Conservation (phyloP, 2,797 vertebrate species). For the Enteromius paludinosus region DNA sequence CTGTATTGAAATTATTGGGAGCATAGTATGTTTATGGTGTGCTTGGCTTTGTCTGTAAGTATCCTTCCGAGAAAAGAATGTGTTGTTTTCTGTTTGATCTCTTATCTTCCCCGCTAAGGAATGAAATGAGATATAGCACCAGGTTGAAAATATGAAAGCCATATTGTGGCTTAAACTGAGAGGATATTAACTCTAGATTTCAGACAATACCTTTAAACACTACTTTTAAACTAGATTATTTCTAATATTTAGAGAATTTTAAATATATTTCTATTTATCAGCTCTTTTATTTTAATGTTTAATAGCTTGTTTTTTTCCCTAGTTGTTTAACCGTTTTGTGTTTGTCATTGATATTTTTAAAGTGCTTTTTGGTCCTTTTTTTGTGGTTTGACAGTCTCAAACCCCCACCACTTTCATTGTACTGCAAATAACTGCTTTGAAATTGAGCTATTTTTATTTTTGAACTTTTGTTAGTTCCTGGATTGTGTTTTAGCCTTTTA, state of each 20-base stretch:
- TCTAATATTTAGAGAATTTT: neutral
- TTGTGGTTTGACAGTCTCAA: neutral
- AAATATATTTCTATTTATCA: neutral
- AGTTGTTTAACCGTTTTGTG: neutral
- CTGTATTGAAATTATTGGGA: slow-evolving; percentile 48
- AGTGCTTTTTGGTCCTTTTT: neutral
- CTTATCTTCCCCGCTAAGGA: slow-evolving; percentile 29
- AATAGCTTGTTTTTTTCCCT: neutral
- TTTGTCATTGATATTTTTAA: neutral
- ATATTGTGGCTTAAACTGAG: slow-evolving; percentile 18
- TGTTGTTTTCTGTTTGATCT: slow-evolving; percentile 51
- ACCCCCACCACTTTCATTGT: neutral
- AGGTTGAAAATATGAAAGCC: slow-evolving; percentile 33
- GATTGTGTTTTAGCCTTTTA: slow-evolving; percentile 15
- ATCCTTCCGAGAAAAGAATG: slow-evolving; percentile 44
- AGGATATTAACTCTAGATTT: slow-evolving; percentile 27
- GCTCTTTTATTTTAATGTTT: neutral
- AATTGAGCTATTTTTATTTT: slow-evolving; percentile 14
- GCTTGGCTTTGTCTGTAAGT: slow-evolving; percentile 42
- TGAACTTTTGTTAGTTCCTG: slow-evolving; percentile 9
- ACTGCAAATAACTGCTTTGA: neutral
- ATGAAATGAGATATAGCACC: slow-evolving; percentile 34
- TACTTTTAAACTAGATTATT: neutral
- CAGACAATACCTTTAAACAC: slow-evolving; percentile 3
- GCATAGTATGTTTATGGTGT: slow-evolving; percentile 37